Conservation (phyloP, 2,113 vertebrate genomes). For the Orientallactaga bullata region DNA sequence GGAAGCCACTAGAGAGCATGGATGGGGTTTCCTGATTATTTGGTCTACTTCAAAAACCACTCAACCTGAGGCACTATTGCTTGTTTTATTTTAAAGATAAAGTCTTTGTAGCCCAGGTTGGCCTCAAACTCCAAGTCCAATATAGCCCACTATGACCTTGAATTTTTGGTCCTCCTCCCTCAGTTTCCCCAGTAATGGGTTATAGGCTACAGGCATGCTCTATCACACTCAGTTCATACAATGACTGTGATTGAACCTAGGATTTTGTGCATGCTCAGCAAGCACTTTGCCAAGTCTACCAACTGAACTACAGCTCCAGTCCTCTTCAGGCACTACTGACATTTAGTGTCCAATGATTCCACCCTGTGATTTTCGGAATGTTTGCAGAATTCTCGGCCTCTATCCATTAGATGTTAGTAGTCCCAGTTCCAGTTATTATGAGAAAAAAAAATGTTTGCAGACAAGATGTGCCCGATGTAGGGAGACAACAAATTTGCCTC, state of each 20-base stretch:
- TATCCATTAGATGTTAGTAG: too few relatives aligned
- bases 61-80: background rate
- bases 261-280: too few relatives aligned
- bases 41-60: background rate
- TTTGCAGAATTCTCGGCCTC: background rate
- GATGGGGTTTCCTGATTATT: background rate
- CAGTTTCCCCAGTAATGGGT: too few relatives aligned
- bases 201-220: too few relatives aligned
- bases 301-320: too few relatives aligned
- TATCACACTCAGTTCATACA: background rate
- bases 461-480: background rate
- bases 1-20: background rate
- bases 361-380: too few relatives aligned
- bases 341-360: background rate
- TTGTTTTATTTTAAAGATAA: too few relatives aligned
- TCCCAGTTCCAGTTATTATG: background rate
- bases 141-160: too few relatives aligned
- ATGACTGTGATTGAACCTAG: background rate
- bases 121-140: too few relatives aligned
- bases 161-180: too few relatives aligned
- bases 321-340: background rate
- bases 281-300: too few relatives aligned
- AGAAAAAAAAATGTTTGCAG: background rate
- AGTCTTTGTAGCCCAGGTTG: too few relatives aligned
- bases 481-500: background rate